Base-by-base conservation (phyloP, 2,113 vertebrate genomes). In the Zosterops japonicus region DNA sequence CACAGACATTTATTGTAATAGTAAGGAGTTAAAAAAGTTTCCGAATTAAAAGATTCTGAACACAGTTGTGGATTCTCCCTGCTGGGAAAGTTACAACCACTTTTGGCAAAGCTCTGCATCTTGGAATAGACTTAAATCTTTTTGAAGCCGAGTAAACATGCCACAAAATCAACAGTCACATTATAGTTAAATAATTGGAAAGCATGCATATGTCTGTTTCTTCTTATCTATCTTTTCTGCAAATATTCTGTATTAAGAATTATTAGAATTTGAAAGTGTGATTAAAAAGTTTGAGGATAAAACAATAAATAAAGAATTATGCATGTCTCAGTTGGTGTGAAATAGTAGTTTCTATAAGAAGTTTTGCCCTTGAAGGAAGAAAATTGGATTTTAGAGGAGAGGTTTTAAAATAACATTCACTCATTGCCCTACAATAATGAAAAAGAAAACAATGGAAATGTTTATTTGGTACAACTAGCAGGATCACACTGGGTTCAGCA, bases 91-190 rank as follows among this genome's bases (percentile, higher is more conserved):
- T 64, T 89, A 25, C 25, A 79, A 69, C 61, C 2, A 4, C 27
- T 83, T 89, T 90, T 96, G 83, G 76, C 65, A 95, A 82, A 92
- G 28, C 11, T 59, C 55, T 74, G 44, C 14, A 56, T 29, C 55
- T 60, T 95, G 63, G 47, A 90, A 87, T 28, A 65, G 15, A 42
- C 31, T 71, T 68, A 70, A 86, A 35, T 64, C 18, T 94, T 89
- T 87, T 89, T 87, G 63, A 93, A 93, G 36, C 8, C 42, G 90
- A 91, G 33, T 86, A 94, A 92, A 85, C 39, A 90, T n/a, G 33
- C 33, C 79, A 81, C 56, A 89, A 90, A 94, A 41, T 94, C 84
- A 94, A 72, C 63, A 76, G 65, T 39, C 33, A 50, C 14, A 22
- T 79, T 72, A 63, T 35, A 31, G 67, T 49, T 83, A 83, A 95